phyloP scores from a whole-genome alignment of 2,113 vertebrate genomes.

The Chitala chitala region DNA sequence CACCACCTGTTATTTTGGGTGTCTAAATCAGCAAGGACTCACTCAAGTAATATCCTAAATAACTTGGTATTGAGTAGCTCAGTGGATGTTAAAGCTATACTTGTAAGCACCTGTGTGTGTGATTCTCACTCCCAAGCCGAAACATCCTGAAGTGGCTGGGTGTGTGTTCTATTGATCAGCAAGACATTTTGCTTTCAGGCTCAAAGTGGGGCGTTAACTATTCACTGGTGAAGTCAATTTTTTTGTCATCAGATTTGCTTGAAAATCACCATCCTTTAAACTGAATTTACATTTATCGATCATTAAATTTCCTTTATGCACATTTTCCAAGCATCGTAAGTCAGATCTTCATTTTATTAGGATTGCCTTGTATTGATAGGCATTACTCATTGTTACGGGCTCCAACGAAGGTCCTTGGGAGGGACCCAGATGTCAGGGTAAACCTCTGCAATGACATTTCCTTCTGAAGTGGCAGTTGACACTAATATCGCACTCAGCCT shows the following conservation, averaged over 20 bases:
- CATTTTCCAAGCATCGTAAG: background rate
- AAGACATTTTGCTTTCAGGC: no score
- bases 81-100: no score
- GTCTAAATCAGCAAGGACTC: no score
- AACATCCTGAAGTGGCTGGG: no score
- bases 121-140: no score
- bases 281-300: background rate
- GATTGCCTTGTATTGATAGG: constrained; percentile 17
- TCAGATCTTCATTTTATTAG: background rate
- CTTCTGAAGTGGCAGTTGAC: constrained; percentile 52
- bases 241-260: background rate
- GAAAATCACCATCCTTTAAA: background rate
- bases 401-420: constrained; percentile 7
- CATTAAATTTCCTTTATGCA: background rate
- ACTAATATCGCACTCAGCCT: constrained; percentile 56
- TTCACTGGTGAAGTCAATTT: no score
- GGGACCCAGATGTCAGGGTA: constrained; percentile 44
- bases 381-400: constrained; percentile 30
- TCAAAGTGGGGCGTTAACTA: no score
- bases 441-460: constrained; percentile 53
- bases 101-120: no score
- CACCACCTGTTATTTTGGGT: no score
- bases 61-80: no score
- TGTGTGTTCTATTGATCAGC: no score
- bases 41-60: no score